A percentile compares a stretch with the other conserved stretches of the same genome.
Conservation (phyloP, 2,113 vertebrate species). For the Leptobrachium ailaonicum region DNA sequence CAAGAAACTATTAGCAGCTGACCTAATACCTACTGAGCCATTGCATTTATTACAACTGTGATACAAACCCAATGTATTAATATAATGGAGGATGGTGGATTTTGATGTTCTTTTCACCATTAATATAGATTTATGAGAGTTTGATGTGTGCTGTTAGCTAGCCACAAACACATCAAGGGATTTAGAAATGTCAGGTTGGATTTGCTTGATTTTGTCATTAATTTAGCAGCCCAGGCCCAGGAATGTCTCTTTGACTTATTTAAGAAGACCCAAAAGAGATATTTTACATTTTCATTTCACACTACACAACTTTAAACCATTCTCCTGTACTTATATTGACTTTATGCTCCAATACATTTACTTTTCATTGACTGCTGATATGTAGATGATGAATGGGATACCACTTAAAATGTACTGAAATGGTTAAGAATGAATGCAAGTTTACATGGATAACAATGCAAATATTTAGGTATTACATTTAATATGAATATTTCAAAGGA, state of each 20-base stretch:
- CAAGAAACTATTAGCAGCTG: conserved; percentile 9
- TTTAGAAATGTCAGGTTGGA: not conserved
- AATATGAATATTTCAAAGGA: too few relatives aligned
- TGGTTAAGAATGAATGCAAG: too few relatives aligned
- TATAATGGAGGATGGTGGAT: conserved; percentile 17
- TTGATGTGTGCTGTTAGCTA: not conserved
- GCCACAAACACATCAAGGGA: not conserved
- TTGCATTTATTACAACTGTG: conserved; percentile 15
- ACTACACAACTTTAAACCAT: not conserved
- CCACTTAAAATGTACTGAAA: too few relatives aligned
- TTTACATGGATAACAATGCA: too few relatives aligned
- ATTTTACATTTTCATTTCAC: not conserved
- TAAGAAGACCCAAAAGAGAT: not conserved
- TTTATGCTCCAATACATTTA: not conserved
- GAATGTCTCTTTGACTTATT: not conserved
- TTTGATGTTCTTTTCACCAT: conserved; percentile 6
- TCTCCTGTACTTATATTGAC: not conserved
- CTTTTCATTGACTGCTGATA: too few relatives aligned
- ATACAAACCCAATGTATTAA: conserved; percentile 23
- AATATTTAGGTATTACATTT: too few relatives aligned
- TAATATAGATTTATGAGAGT: conserved; percentile 19
- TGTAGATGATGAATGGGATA: too few relatives aligned
- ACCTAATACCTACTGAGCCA: conserved; percentile 2
- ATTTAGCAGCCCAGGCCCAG: not conserved
- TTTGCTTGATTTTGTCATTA: not conserved